Base-by-base conservation (phyloP, 2,888 invertebrate species). In the Pediacus dermestoides region DNA sequence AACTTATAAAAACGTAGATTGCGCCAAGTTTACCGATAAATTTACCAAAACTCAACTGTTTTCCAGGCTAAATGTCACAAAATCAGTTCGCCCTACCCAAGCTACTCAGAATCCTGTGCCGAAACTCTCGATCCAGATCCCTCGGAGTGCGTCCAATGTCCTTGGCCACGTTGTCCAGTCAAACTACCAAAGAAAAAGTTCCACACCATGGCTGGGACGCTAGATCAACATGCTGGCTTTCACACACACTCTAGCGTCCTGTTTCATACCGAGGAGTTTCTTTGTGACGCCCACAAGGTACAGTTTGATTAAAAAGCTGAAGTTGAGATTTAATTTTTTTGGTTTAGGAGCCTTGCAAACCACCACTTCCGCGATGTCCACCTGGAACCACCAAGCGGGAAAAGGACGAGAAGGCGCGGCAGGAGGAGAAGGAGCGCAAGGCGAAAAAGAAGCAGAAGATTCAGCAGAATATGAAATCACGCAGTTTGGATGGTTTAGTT, bases 61-160 rank as follows among this genome's bases (percentile, higher is more conserved):
- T 44, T 40, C 9, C 21, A 48, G 44, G 41, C 48, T 4, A 28
- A 39, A 10, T 61, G 60, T 34, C 48, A 34, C 15, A 61, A 58
- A 39, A 49, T 50, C 26, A 25, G 41, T 26, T 53, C 60, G 1
- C 61, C 61, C 1, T 61, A 61, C 43, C 55, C 57, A 1, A 50
- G 54, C 28, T 61, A 56, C 37, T 59, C 59, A 28, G 61, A 61
- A 34, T 25, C 45, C 4, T 61, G 61, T 32, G 52, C 50, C 23
- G 52, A 53, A 23, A 44, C 53, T 3, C 50, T 53, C 10, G 50
- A 50, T 12, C 46, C 49, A 8, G 48, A 49, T 26, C 56, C 55
- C 1, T 52, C 56, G 0, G 60, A 60, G 36, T 61, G 60, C 36
- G 50, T 53, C 30, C 46, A 52, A 27, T 61, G 61, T 32, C 61